Conservation (phyloP, 2,113 vertebrate species). For the Paratilapia polleni region DNA sequence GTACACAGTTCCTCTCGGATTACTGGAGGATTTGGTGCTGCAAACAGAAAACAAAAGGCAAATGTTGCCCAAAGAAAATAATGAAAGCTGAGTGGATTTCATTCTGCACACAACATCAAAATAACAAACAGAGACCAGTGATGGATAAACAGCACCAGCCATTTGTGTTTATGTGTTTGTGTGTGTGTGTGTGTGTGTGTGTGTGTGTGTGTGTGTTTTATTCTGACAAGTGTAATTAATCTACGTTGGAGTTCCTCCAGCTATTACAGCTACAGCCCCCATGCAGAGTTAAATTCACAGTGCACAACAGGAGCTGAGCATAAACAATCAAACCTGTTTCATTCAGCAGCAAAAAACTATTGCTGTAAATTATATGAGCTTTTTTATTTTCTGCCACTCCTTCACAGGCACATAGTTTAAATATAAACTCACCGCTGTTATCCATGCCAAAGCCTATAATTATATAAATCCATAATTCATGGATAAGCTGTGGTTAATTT, state of each 20-base stretch:
- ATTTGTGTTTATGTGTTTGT: too few species aligned
- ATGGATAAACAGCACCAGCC: slow-evolving; percentile 27
- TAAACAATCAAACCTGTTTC: slow-evolving; percentile 62
- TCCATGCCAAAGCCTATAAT: not conserved
- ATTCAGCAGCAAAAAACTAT: slow-evolving; percentile 43
- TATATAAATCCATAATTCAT: not conserved
- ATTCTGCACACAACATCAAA: slow-evolving; percentile 15
- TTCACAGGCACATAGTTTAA: slow-evolving; percentile 5
- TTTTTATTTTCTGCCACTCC: slow-evolving; percentile 19
- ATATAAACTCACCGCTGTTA: not conserved
- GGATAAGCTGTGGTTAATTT: not conserved
- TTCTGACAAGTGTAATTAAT: slow-evolving; percentile 63
- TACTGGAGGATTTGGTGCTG: slow-evolving; percentile 93
- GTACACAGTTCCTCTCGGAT: slow-evolving; percentile 97
- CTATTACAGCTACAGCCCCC: slow-evolving; percentile 46
- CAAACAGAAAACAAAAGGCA: slow-evolving; percentile 42
- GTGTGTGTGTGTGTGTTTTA: not conserved
- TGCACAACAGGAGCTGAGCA: slow-evolving; percentile 29
- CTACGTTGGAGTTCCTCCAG: slow-evolving; percentile 36
- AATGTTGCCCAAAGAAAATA: slow-evolving; percentile 22
- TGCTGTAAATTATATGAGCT: slow-evolving; percentile 9
- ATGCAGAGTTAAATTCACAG: slow-evolving; percentile 43
- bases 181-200: not conserved
- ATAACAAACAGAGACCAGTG: slow-evolving; percentile 14
- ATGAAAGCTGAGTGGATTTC: slow-evolving; percentile 24